Evolutionary conservation across 1,140 invertebrate species (phyloP).

Genomic region (Augochlora pura): DNA sequence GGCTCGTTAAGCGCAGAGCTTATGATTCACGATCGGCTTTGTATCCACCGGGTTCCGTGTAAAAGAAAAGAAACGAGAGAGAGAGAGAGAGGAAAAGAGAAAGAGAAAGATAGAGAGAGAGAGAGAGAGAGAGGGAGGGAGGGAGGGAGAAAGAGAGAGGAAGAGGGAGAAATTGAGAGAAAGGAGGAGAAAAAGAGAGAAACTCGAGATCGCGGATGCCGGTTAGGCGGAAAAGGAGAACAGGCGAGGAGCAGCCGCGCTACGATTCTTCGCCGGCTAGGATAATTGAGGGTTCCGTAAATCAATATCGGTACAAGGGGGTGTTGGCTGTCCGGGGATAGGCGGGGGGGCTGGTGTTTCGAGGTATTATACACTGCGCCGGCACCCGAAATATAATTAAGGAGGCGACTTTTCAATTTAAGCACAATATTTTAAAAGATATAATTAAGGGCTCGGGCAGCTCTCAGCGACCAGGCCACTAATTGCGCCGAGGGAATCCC

Average conservation of each 20-base stretch:
- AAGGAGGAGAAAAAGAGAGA: background rate
- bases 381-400: conserved; percentile 74
- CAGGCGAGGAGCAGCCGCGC: conserved; percentile 37
- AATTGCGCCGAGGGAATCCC: conserved; percentile 66
- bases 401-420: conserved; percentile 76
- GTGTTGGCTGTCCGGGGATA: conserved; percentile 18
- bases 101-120: background rate
- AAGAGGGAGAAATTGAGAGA: conserved; percentile 39
- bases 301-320: conserved; percentile 63
- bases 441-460: conserved; percentile 72
- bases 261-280: conserved; percentile 49
- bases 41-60: conserved; percentile 37
- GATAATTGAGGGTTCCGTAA: conserved; percentile 73
- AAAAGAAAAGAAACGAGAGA: background rate
- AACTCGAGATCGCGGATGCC: background rate
- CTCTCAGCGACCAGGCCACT: conserved; percentile 68
- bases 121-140: conserved; percentile 2
- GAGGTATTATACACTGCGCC: conserved; percentile 60
- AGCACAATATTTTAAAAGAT: conserved; percentile 76
- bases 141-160: background rate
- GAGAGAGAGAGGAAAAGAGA: background rate
- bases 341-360: background rate
- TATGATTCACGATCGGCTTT: conserved; percentile 70
- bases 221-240: background rate
- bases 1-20: conserved; percentile 68